Conservation (phyloP, 2,113 vertebrate genomes). For the Nothocercus nigrocapillus region DNA sequence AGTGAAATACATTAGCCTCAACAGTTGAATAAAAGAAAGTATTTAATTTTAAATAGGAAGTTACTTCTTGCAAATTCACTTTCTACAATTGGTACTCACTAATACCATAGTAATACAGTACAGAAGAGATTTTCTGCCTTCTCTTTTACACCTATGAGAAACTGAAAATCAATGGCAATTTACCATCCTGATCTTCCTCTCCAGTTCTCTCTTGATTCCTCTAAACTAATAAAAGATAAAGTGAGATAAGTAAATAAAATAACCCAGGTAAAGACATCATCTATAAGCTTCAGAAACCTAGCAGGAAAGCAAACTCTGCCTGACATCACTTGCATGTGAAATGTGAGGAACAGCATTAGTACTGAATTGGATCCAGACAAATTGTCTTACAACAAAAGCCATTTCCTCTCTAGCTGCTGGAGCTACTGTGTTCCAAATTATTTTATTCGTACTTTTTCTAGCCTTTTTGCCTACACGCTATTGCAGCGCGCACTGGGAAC, state of each 20-base stretch:
- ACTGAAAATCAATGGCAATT: neutral
- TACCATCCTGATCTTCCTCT: neutral
- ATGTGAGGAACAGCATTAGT: neutral
- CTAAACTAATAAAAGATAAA: neutral
- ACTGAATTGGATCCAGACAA: neutral
- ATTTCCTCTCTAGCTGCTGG: neutral
- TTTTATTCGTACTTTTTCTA: neutral
- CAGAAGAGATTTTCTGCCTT: neutral
- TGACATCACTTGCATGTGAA: neutral
- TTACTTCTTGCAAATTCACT: slow-evolving; percentile 27
- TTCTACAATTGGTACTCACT: neutral
- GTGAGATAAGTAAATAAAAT: neutral
- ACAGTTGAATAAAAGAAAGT: slow-evolving; percentile 26
- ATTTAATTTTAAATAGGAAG: slow-evolving; percentile 29
- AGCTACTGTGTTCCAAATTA: neutral
- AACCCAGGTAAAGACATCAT: neutral
- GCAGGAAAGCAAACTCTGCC: neutral
- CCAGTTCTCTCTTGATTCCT: neutral
- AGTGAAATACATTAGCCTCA: neutral
- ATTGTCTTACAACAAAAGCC: neutral
- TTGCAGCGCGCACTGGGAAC: neutral
- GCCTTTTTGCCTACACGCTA: neutral
- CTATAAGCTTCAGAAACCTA: neutral
- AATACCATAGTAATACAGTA: neutral
- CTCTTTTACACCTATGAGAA: neutral